Evolutionary conservation across 2,888 invertebrate species (phyloP).

Genomic region (Ligdia adustata): DNA sequence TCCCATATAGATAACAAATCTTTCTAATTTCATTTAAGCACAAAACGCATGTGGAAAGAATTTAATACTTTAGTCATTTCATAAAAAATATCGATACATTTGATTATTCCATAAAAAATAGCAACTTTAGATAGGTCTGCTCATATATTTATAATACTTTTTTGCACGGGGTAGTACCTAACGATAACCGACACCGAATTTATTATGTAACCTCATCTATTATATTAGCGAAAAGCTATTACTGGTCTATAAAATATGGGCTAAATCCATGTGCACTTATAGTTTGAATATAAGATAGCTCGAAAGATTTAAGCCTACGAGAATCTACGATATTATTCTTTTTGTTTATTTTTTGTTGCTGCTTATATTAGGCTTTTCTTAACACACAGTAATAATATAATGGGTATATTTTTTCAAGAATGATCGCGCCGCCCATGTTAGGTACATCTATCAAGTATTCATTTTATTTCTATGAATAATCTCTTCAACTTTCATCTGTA

Average conservation of each 20-base stretch:
- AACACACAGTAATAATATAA: slow-evolving; percentile 76
- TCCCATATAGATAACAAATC: slow-evolving; percentile 52
- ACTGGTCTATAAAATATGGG: slow-evolving; percentile 51
- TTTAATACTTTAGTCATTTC: slow-evolving; percentile 80
- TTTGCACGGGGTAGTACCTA: slow-evolving; percentile 61
- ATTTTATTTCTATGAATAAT: slow-evolving; percentile 76
- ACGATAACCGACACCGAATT: slow-evolving; percentile 61
- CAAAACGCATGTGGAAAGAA: slow-evolving; percentile 65
- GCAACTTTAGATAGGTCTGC: slow-evolving; percentile 63
- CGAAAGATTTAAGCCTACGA: slow-evolving; percentile 77
- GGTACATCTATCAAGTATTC: slow-evolving; percentile 80
- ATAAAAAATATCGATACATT: slow-evolving; percentile 72
- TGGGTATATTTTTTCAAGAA: slow-evolving; percentile 74
- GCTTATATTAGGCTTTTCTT: slow-evolving; percentile 80
- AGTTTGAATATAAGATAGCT: slow-evolving; percentile 75
- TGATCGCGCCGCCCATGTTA: slow-evolving; percentile 75
- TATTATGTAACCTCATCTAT: slow-evolving; percentile 63
- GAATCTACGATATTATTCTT: slow-evolving; percentile 71
- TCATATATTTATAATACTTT: slow-evolving; percentile 69
- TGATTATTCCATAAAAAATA: slow-evolving; percentile 62
- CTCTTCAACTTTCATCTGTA: slow-evolving; percentile 84
- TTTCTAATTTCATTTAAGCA: slow-evolving; percentile 55
- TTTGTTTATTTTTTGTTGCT: slow-evolving; percentile 64
- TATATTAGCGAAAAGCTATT: slow-evolving; percentile 71
- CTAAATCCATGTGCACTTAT: slow-evolving; percentile 80